Evolutionary conservation across 2,797 vertebrate genomes (phyloP), one percentile per base, ranked within the genome.

Genomic region (Hoplostethus mediterraneus): DNA sequence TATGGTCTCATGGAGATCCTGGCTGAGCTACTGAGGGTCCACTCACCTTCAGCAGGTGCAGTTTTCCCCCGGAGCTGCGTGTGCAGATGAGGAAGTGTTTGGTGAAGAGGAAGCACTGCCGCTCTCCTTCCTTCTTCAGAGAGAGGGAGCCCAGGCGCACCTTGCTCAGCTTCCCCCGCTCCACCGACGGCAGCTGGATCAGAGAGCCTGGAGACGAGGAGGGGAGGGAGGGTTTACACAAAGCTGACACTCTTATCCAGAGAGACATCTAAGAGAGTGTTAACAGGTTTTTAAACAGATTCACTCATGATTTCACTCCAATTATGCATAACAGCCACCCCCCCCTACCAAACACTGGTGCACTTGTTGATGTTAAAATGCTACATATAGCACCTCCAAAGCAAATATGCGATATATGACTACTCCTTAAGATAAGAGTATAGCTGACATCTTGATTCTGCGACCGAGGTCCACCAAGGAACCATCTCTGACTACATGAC

Each of bases 51-150:
- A 99, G 97, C 55, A 99, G 95, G 90, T 99, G 98, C 28, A 99
- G 93, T 81, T 99, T 99, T 74, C 98, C 98, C 72, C 98, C 98
- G 2, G 98, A 99, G 90, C 98, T 99, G 88, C 98, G 96, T 1
- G 98, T 99, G 89, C 98, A 99, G 87, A 99, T 96, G 57, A 99
- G 94, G 82, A 99, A 99, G 93, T 99, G 98, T 81, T 99, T 99
- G 81, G 98, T 99, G 87, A 99, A 99, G 81, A 99, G 95, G 93
- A 99, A 99, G 87, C 98, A 99, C 86, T 99, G 98, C 45, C 98
- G 95, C 88, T 99, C 98, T 71, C 97, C 98, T 94, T 99, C 98
- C 90, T 98, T 99, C 94, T 99, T 99, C 89, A 99, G 93, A 76
- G 98, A 99, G 45, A 99, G 91, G 1, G 98, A 98, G 69, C 97